phyloP scores from a whole-genome alignment of 37 sponge, comb jelly and placozoan species.

The Chondrilla cf. caribensis region DNA sequence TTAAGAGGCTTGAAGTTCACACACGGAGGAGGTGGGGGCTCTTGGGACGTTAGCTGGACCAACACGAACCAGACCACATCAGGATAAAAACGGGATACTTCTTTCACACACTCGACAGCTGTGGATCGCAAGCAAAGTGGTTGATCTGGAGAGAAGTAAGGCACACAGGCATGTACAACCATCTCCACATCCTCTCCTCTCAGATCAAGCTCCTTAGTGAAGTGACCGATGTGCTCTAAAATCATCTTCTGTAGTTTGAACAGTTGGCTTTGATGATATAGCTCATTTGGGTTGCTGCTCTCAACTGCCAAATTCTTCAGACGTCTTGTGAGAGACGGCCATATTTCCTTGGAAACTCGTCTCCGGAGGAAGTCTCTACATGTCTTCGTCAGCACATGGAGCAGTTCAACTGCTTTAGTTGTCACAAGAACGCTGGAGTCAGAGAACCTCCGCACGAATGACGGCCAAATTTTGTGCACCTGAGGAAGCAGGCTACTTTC shows the following conservation, averaged over 20 bases:
- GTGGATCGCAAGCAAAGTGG: slow-evolving; percentile 34
- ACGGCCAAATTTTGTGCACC: slow-evolving; percentile 62
- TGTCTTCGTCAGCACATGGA: slow-evolving; percentile 42
- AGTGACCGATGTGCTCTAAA: slow-evolving; percentile 17
- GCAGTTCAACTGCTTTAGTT: slow-evolving; percentile 48
- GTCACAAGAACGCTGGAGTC: slow-evolving; percentile 53
- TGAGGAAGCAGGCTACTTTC: slow-evolving; percentile 42
- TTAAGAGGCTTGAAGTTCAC: slow-evolving; percentile 27
- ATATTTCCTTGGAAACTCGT: slow-evolving; percentile 49
- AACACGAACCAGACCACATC: slow-evolving; percentile 57
- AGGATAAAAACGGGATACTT: slow-evolving; percentile 14
- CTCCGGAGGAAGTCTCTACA: slow-evolving; percentile 65
- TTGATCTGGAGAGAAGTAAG: slow-evolving; percentile 45
- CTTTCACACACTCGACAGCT: slow-evolving; percentile 4
- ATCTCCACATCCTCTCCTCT: slow-evolving; percentile 20
- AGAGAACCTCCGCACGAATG: slow-evolving; percentile 42
- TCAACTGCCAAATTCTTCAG: slow-evolving; percentile 35
- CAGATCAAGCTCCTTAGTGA: slow-evolving; percentile 25
- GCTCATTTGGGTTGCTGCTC: slow-evolving; percentile 15
- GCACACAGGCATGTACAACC: slow-evolving; percentile 36
- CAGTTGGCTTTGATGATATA: slow-evolving; percentile 28
- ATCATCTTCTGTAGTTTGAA: slow-evolving; percentile 40
- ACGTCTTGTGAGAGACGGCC: slow-evolving; percentile 34
- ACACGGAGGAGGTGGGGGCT: slow-evolving; percentile 30
- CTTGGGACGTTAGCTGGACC: slow-evolving; percentile 28